phyloP scores from a whole-genome alignment of 2,113 vertebrate species.

The Melierax canorus region DNA sequence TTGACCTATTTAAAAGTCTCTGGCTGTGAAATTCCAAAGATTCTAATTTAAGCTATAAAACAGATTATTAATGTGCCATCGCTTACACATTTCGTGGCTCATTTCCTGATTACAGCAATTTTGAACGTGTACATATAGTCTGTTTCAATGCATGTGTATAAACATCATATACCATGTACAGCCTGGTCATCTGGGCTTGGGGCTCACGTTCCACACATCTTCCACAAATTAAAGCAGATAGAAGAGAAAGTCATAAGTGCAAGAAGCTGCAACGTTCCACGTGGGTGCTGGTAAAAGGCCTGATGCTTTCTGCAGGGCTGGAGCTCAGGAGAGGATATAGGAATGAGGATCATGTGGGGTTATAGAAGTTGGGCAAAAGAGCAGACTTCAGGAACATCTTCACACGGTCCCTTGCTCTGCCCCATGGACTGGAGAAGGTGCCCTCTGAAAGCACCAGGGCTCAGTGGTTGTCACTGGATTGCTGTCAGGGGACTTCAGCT shows the following conservation, averaged over 20 bases:
- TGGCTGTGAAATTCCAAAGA: conserved; percentile 52
- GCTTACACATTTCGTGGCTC: conserved; percentile 37
- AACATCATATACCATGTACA: not conserved
- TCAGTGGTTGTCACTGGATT: not conserved
- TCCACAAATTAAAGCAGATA: not conserved
- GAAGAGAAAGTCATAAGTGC: not conserved
- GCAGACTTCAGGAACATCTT: not conserved
- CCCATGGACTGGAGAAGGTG: not conserved
- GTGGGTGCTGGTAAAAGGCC: not conserved
- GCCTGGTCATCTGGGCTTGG: not conserved
- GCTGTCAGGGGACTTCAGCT: not conserved
- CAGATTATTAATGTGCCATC: not conserved
- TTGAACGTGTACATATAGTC: not conserved
- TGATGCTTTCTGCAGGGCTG: not conserved
- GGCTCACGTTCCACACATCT: fast-evolving
- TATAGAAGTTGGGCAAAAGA: not conserved
- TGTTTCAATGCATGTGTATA: not conserved
- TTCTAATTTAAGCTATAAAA: conserved; percentile 53
- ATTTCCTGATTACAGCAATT: conserved; percentile 46
- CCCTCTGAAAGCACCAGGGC: not conserved
- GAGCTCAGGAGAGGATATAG: not conserved
- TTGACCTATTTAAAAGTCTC: conserved; percentile 62
- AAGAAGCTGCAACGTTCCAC: not conserved
- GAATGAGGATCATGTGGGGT: not conserved
- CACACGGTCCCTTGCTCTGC: not conserved